phyloP scores from a whole-genome alignment of 2,888 invertebrate species.

The Ennomos fuscantarius region DNA sequence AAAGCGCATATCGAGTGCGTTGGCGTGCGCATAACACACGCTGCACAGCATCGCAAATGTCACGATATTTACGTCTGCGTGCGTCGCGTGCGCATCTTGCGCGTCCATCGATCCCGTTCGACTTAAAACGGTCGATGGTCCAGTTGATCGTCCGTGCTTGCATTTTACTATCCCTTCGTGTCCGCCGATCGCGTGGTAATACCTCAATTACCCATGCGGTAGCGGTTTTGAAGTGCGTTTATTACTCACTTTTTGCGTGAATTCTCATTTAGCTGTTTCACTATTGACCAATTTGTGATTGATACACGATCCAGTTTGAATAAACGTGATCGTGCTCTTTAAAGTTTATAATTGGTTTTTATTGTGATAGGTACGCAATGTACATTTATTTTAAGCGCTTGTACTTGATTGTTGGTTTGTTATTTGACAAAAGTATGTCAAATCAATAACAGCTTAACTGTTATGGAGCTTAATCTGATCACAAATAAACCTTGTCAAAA shows the following conservation, averaged over 20 bases:
- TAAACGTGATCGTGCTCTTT: slow-evolving; percentile 19
- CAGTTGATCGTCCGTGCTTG: slow-evolving; percentile 60
- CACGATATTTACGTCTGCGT: slow-evolving; percentile 74
- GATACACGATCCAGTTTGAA: slow-evolving; percentile 47
- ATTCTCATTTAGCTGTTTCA: slow-evolving; percentile 41
- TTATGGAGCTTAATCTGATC: neutral
- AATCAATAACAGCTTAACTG: no score
- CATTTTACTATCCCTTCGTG: slow-evolving; percentile 45
- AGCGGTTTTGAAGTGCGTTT: slow-evolving; percentile 42
- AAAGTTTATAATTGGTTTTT: slow-evolving; percentile 4
- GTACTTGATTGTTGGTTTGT: neutral
- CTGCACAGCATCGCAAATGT: slow-evolving; percentile 65
- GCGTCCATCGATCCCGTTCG: slow-evolving; percentile 63
- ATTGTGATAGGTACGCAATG: slow-evolving; percentile 2
- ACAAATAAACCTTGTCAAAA: slow-evolving; percentile 5
- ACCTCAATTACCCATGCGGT: slow-evolving; percentile 45
- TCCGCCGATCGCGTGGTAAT: slow-evolving; percentile 45
- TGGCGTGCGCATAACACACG: slow-evolving; percentile 38
- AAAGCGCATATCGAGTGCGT: slow-evolving; percentile 43
- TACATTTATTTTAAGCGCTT: neutral
- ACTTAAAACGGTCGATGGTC: slow-evolving; percentile 57
- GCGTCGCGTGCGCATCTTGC: slow-evolving; percentile 57
- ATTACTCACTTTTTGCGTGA: slow-evolving; percentile 42
- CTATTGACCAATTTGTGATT: slow-evolving; percentile 48
- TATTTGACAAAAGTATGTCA: neutral